Conservation (phyloP, 2,113 vertebrate species). For the Lepidothrix coronata region DNA sequence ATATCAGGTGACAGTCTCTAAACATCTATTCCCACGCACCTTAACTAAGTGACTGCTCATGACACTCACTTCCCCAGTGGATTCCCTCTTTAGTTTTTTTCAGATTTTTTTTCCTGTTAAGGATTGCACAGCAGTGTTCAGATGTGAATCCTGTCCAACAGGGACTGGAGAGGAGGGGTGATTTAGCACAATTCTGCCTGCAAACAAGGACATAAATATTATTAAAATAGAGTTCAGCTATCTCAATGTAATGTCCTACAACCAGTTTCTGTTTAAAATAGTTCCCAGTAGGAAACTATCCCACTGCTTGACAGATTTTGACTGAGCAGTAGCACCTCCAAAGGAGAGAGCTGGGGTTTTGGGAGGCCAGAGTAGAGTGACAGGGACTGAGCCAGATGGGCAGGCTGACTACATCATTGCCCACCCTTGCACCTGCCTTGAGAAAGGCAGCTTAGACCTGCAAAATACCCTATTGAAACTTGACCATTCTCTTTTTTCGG, state of each 20-base stretch:
- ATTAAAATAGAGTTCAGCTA: neutral
- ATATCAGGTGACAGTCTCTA: conserved; percentile 4
- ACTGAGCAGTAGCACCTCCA: neutral
- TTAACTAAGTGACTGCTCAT: neutral
- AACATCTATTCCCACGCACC: neutral
- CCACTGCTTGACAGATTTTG: neutral
- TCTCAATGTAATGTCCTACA: neutral
- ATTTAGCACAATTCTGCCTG: neutral
- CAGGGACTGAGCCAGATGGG: neutral
- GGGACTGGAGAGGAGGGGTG: neutral
- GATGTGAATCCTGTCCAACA: neutral
- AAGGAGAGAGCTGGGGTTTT: neutral
- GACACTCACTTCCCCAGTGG: neutral
- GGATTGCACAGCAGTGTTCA: neutral
- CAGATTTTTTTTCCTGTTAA: neutral
- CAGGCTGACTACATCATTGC: neutral
- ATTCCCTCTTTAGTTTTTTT: neutral
- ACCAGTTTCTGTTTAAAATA: neutral
- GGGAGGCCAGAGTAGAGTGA: neutral
- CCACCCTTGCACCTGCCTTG: neutral
- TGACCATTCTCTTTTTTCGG: no score
- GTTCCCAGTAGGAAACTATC: neutral
- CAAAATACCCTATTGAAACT: neutral
- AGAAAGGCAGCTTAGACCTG: neutral
- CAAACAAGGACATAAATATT: neutral